These are phyloP conservation scores for Lagria hirta DNA, from an alignment of 2,888 invertebrate species.

Conservation along the genomic window DNA sequence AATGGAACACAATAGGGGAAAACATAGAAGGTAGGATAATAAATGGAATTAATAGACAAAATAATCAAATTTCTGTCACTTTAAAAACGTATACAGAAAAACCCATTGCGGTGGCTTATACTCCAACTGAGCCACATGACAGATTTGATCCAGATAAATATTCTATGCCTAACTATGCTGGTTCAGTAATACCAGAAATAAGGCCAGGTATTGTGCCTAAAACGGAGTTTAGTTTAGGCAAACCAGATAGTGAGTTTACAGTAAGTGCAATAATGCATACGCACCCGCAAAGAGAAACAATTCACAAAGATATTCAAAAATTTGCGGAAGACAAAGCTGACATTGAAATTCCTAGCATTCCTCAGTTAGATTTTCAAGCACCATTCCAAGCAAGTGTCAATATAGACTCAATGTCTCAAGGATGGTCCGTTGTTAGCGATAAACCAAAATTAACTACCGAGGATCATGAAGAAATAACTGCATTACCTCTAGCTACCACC, in stretches of 20 bases:
- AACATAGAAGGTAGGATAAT: slow-evolving; percentile 55
- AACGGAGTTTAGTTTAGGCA: slow-evolving; percentile 25
- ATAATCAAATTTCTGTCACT: slow-evolving; percentile 49
- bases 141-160: slow-evolving; percentile 44
- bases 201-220: slow-evolving; percentile 44
- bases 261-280: slow-evolving; percentile 54
- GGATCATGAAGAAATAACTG: slow-evolving; percentile 45
- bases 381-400: slow-evolving; percentile 69
- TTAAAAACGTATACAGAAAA: slow-evolving; percentile 57
- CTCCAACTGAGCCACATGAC: slow-evolving; percentile 57
- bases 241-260: slow-evolving; percentile 45
- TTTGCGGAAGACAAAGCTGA: slow-evolving; percentile 25
- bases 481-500: slow-evolving; percentile 48
- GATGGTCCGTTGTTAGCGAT: slow-evolving; percentile 63
- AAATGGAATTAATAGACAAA: slow-evolving; percentile 38
- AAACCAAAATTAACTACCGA: slow-evolving; percentile 40
- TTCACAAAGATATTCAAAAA: slow-evolving; percentile 30
- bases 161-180: slow-evolving; percentile 56
- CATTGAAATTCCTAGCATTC: slow-evolving; percentile 35
- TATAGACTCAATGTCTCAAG: slow-evolving; percentile 60
- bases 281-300: slow-evolving; percentile 39
- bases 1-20: slow-evolving; percentile 51
- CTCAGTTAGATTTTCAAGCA: slow-evolving; percentile 64
- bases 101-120: slow-evolving; percentile 67
- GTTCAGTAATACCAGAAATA: slow-evolving; percentile 57